Evolutionary conservation across 1,140 invertebrate genomes (phyloP), one percentile per base, ranked within the genome.

Genomic region (Uloborus diversus): DNA sequence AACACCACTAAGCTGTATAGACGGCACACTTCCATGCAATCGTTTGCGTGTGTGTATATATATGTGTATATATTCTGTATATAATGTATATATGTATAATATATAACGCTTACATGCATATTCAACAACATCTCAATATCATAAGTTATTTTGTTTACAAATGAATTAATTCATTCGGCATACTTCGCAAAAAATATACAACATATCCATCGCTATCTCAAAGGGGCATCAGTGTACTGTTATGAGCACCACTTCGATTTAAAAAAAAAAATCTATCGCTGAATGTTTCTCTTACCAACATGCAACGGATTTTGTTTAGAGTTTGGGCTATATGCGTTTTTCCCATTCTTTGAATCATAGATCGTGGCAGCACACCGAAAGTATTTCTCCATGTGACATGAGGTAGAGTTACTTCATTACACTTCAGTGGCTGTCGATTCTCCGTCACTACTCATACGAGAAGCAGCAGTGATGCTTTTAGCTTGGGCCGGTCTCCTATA

Each of bases 1-100:
- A 79, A 79, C 76, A 69, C 76, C 65, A 79, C 64, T 79, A 79
- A 61, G 76, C 69, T 65, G 76, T 79, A 79, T 79, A 79, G 76
- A 79, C 76, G 76, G 76, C 62, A 79, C 64, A 79, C 64, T 79
- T 68, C 64, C 25, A 20, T 65, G 62, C 66, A 79, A 59, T 23
- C 37, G 23, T 79, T 32, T 79, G 49, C 69, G 61, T 79, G 69
- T 79, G 68, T 79, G 27, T 79, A 66, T 79, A 62, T 78, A 66
- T 66, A 66, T 78, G 42, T 76, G 35, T 73, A 49, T 76, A 65
- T 78, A 71, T 56, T 76, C 25, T 75, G 56, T 73, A 49, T 76
- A 76, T 78, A 75, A 37, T 65, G 65, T n/a, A 14, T 69, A 61
- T 69, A 49, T 79, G 65, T 79, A 69, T 79, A 79, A 69, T 79